Evolutionary conservation across 2,113 vertebrate species (phyloP).

Genomic region (Campylomormyrus tamandua): DNA sequence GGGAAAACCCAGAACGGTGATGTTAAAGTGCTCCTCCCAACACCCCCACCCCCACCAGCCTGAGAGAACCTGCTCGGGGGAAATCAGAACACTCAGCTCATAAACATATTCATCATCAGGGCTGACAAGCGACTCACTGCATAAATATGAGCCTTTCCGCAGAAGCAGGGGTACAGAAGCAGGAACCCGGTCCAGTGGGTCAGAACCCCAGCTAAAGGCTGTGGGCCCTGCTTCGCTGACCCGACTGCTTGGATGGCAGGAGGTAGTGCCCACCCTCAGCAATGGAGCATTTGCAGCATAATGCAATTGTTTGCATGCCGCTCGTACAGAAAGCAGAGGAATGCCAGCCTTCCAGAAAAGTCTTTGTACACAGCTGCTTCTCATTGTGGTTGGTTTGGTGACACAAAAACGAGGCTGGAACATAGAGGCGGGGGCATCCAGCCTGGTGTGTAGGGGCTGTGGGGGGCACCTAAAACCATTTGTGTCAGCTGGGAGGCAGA

Average conservation of each 20-base stretch:
- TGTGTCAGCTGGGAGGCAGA: slow-evolving; percentile 29
- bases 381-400: neutral
- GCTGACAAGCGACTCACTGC: slow-evolving; percentile 60
- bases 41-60: slow-evolving; percentile 19
- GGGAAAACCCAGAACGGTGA: neutral
- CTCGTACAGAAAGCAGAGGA: slow-evolving; percentile 15
- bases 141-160: slow-evolving; percentile 65
- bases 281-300: neutral
- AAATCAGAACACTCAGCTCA: slow-evolving; percentile 67
- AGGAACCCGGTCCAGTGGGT: neutral
- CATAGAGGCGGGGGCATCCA: neutral
- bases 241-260: neutral
- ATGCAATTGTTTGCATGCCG: neutral
- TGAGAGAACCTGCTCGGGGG: slow-evolving; percentile 56
- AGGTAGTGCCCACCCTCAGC: neutral
- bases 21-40: neutral
- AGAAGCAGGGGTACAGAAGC: slow-evolving; percentile 13
- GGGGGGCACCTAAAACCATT: neutral
- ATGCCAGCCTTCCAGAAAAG: neutral
- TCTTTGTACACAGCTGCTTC: neutral
- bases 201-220: neutral
- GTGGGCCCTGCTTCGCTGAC: neutral
- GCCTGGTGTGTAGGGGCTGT: neutral
- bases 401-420: neutral
- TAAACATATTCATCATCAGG: slow-evolving; percentile 74